Conservation (phyloP, 1,140 invertebrate species). For the Drosophila micromelanica region DNA sequence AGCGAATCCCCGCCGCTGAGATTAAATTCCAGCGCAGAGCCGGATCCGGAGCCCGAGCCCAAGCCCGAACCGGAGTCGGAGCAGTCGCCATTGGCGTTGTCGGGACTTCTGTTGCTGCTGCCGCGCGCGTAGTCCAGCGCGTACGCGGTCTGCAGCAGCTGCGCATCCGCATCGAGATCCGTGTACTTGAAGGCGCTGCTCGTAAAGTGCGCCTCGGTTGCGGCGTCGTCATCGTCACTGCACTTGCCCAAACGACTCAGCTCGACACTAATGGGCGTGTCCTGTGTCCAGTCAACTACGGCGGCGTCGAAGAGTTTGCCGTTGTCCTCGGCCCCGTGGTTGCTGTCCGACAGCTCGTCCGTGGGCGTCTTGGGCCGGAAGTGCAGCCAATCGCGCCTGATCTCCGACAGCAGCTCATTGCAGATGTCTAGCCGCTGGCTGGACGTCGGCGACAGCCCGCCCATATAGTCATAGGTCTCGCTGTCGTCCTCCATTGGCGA, state of each 20-base stretch:
- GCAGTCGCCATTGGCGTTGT: slow-evolving; percentile 36
- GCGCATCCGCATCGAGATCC: slow-evolving; percentile 77
- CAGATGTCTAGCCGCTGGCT: slow-evolving; percentile 80
- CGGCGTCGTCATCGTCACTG: slow-evolving; percentile 11
- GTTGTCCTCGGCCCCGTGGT: slow-evolving; percentile 22
- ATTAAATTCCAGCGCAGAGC: slow-evolving; percentile 76
- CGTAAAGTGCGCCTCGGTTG: slow-evolving; percentile 54
- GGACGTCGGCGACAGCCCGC: slow-evolving; percentile 77
- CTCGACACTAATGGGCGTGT: slow-evolving; percentile 87
- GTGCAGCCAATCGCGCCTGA: slow-evolving; percentile 87
- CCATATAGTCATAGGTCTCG: slow-evolving; percentile 61
- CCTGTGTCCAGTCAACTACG: slow-evolving; percentile 84
- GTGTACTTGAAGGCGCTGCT: slow-evolving; percentile 75
- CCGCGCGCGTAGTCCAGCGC: slow-evolving; percentile 65
- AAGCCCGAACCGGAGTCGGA: slow-evolving; percentile 32
- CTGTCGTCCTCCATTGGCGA: slow-evolving; percentile 25
- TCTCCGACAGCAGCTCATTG: slow-evolving; percentile 81
- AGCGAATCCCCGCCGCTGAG: slow-evolving; percentile 79
- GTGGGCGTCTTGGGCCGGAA: slow-evolving; percentile 90
- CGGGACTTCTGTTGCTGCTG: slow-evolving; percentile 70
- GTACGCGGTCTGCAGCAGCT: slow-evolving; percentile 71
- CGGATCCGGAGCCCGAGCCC: slow-evolving; percentile 46
- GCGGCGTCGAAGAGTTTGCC: slow-evolving; percentile 62
- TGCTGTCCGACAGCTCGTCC: slow-evolving; percentile 66
- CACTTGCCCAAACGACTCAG: slow-evolving; percentile 79